phyloP scores from a whole-genome alignment of 2,113 vertebrate genomes.

The Tyto alba region DNA sequence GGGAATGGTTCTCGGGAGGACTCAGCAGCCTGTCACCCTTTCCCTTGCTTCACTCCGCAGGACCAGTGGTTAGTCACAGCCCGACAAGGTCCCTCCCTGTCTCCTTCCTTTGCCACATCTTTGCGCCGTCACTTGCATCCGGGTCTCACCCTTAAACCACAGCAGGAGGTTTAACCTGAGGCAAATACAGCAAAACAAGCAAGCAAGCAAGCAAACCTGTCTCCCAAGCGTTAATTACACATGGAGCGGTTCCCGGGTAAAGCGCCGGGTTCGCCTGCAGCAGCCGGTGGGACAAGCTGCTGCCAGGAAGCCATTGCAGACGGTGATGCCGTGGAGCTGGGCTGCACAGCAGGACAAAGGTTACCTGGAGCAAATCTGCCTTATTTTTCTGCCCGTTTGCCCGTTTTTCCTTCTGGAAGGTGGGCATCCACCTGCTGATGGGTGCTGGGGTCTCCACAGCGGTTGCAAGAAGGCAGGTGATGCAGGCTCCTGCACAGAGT shows the following conservation, averaged over 20 bases:
- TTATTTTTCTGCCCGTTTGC: not conserved
- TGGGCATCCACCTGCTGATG: not conserved
- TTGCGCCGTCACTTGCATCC: not conserved
- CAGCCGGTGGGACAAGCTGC: not conserved
- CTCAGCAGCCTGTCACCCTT: conserved; percentile 35
- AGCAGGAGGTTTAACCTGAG: conserved; percentile 34
- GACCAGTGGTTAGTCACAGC: not conserved
- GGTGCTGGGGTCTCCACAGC: not conserved
- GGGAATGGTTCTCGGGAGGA: not conserved
- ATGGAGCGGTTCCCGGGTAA: not conserved
- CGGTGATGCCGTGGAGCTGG: not conserved
- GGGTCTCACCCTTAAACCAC: conserved; percentile 32
- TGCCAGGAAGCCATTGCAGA: not conserved
- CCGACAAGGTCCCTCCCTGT: not conserved
- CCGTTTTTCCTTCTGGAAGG: not conserved
- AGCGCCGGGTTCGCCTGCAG: not conserved
- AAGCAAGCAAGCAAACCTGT: conserved; percentile 24
- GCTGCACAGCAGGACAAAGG: not conserved
- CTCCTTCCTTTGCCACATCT: conserved; percentile 42
- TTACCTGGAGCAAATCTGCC: not conserved
- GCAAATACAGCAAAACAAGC: conserved; percentile 10
- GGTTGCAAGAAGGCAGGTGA: not conserved
- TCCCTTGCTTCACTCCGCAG: not conserved
- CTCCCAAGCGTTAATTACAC: not conserved
- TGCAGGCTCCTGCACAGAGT: not conserved